Conservation (phyloP, 2,888 invertebrate species). For the Ganaspis brasiliensis region DNA sequence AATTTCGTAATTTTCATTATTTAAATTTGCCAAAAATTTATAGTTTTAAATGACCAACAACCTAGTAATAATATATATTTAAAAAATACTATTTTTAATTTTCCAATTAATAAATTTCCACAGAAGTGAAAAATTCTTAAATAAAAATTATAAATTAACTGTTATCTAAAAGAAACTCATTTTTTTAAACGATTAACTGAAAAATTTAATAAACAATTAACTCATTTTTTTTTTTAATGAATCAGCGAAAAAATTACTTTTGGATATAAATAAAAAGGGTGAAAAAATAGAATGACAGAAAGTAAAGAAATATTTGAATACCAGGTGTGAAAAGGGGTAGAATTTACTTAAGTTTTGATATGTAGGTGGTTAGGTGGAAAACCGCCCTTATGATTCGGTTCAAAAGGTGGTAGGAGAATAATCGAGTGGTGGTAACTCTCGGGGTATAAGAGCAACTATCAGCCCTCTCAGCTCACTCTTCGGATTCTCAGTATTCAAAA, state of each 20-base stretch:
- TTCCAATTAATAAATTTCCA: constrained; percentile 10
- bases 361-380: constrained; percentile 57
- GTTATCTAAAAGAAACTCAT: too few species aligned
- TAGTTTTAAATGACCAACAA: too few species aligned
- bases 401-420: constrained; percentile 71
- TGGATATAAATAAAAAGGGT: not conserved
- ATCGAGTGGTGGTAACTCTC: constrained; percentile 67
- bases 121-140: constrained; percentile 8
- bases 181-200: too few species aligned
- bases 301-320: not conserved
- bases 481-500: constrained; percentile 66
- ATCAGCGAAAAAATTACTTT: too few species aligned
- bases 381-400: constrained; percentile 61
- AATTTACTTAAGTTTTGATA: not conserved
- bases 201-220: too few species aligned
- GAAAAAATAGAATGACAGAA: not conserved
- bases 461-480: constrained; percentile 74
- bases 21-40: too few species aligned
- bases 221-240: too few species aligned
- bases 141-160: constrained; percentile 4
- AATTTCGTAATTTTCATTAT: too few species aligned
- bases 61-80: too few species aligned
- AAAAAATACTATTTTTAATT: constrained; percentile 7
- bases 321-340: not conserved
- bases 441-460: constrained; percentile 77